phyloP scores from a whole-genome alignment of 2,797 vertebrate genomes.

The Hippoglossus hippoglossus region DNA sequence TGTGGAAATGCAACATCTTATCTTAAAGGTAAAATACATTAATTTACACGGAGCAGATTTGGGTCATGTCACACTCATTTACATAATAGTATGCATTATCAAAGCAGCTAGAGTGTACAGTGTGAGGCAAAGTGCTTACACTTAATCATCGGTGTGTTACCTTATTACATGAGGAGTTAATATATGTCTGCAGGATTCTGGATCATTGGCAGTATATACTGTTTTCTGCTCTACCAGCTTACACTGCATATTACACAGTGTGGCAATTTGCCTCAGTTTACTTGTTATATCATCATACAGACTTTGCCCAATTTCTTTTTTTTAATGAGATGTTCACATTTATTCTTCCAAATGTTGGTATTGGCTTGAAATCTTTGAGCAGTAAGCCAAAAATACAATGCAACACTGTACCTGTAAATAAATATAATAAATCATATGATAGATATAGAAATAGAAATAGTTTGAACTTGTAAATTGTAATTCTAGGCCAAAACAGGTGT shows the following conservation, averaged over 20 bases:
- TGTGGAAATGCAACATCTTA: conserved; percentile 62
- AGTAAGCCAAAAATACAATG: conserved; percentile 7
- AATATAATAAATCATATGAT: not conserved
- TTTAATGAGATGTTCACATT: not conserved
- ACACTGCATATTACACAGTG: conserved; percentile 17
- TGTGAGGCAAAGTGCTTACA: conserved; percentile 73
- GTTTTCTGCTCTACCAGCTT: conserved; percentile 17
- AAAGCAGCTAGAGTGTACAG: conserved; percentile 77
- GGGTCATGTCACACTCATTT: conserved; percentile 83
- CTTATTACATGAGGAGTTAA: conserved; percentile 73
- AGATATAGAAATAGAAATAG: not conserved
- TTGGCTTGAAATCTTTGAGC: conserved; percentile 9
- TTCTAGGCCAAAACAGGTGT: too few species aligned
- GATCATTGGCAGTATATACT: conserved; percentile 39
- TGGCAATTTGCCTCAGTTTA: conserved; percentile 9
- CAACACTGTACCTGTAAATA: not conserved
- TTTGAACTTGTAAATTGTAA: not conserved
- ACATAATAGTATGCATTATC: conserved; percentile 84
- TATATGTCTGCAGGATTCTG: conserved; percentile 50
- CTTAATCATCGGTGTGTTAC: conserved; percentile 77
- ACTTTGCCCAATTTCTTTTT: conserved; percentile 8
- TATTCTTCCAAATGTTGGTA: conserved; percentile 3
- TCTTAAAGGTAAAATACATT: conserved; percentile 86
- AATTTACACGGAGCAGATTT: conserved; percentile 84
- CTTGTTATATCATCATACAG: conserved; percentile 7